Percentiles rank a stretch among this genome's conserved stretches.
These are phyloP conservation scores for Pterocles burchelli DNA, from an alignment of 2,113 vertebrate genomes.

Conservation along the genomic window DNA sequence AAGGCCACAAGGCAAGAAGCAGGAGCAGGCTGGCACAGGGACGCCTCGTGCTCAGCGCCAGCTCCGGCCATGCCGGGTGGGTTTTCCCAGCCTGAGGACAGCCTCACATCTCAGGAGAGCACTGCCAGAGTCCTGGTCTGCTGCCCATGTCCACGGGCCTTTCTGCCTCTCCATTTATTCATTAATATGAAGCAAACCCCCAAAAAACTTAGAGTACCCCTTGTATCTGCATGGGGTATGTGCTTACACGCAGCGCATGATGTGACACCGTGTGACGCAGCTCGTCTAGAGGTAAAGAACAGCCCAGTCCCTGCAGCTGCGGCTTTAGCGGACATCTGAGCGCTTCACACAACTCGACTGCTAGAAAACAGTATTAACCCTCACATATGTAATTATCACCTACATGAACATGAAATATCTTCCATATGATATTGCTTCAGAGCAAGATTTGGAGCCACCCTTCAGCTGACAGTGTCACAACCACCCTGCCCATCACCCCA, in stretches of 20 bases:
- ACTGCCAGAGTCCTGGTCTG: background rate
- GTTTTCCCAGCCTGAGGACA: background rate
- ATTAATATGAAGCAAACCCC: accelerated
- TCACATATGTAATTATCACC: background rate
- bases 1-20: background rate
- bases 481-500: accelerated
- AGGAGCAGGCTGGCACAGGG: background rate
- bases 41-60: accelerated
- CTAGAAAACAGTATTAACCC: background rate
- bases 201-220: accelerated
- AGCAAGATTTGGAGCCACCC: background rate
- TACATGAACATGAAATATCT: accelerated
- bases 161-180: background rate
- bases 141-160: background rate
- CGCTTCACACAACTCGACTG: accelerated
- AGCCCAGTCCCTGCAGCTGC: background rate
- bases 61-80: accelerated
- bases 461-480: background rate
- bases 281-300: accelerated
- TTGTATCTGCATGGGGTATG: background rate
- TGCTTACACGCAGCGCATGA: accelerated
- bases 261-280: accelerated
- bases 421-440: background rate
- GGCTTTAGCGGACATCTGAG: accelerated
- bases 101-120: accelerated